Evolutionary conservation across 1,140 invertebrate genomes (phyloP).

Genomic region (Cydia splendana): DNA sequence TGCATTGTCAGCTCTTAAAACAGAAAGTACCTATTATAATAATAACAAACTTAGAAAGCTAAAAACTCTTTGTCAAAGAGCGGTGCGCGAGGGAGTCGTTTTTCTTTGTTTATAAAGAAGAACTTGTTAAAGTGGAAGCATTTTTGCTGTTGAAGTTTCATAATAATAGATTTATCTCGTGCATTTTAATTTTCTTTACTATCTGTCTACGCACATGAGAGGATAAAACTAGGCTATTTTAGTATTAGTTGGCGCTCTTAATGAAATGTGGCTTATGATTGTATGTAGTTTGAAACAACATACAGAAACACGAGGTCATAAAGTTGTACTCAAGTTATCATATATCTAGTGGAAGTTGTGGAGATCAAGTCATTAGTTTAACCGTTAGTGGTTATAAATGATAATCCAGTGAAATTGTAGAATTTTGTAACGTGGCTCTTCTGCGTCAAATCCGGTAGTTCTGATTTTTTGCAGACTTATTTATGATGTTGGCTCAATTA

Average conservation of each 20-base stretch:
- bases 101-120: background rate
- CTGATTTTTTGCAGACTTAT: no score
- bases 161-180: background rate
- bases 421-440: no score
- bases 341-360: background rate
- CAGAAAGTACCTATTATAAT: background rate
- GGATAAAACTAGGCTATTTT: background rate
- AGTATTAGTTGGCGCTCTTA: background rate
- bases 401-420: no score
- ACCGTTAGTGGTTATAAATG: no score
- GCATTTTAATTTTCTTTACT: background rate
- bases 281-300: background rate
- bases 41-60: background rate
- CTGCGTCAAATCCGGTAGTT: no score
- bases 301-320: background rate
- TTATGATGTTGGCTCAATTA: no score
- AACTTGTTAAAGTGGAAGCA: background rate
- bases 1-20: slow-evolving; percentile 3
- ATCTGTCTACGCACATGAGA: background rate
- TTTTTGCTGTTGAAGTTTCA: background rate
- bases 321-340: background rate
- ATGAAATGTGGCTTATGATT: background rate
- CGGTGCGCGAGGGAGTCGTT: background rate
- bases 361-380: no score
- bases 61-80: background rate